These are phyloP conservation scores for Pseudococcus jackbeardsleyi DNA, from an alignment of 2,888 invertebrate species.

Conservation along the genomic window DNA sequence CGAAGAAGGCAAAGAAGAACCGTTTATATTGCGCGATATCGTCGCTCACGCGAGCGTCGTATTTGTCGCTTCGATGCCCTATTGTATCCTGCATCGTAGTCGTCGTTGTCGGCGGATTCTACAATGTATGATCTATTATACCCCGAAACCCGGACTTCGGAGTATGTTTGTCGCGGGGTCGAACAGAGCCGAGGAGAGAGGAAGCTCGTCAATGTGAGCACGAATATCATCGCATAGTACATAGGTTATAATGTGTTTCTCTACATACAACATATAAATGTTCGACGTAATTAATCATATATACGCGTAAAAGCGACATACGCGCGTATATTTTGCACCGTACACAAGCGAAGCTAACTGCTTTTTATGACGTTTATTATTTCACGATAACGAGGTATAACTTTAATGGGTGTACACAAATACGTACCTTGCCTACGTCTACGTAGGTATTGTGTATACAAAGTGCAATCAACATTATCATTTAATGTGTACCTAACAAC, in stretches of 20 bases:
- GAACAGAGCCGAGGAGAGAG: background rate
- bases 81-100: background rate
- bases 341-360: background rate
- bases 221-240: background rate
- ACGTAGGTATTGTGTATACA: background rate
- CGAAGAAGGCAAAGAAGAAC: background rate
- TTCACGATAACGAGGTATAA: background rate
- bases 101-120: background rate
- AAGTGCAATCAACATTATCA: background rate
- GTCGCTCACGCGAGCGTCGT: background rate
- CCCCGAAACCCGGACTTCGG: background rate
- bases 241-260: background rate
- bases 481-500: background rate
- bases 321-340: background rate
- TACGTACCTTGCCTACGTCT: background rate
- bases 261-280: background rate
- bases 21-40: background rate
- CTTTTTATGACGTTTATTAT: conserved; percentile 10
- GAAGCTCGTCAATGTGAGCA: background rate
- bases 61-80: conserved; percentile 10
- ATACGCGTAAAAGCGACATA: conserved; percentile 9
- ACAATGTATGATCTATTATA: conserved; percentile 10
- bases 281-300: background rate
- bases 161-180: background rate
- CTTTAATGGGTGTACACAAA: background rate